These are phyloP conservation scores for Urocyon cinereoargenteus DNA, from an alignment of 2,797 vertebrate genomes.

Conservation along the genomic window DNA sequence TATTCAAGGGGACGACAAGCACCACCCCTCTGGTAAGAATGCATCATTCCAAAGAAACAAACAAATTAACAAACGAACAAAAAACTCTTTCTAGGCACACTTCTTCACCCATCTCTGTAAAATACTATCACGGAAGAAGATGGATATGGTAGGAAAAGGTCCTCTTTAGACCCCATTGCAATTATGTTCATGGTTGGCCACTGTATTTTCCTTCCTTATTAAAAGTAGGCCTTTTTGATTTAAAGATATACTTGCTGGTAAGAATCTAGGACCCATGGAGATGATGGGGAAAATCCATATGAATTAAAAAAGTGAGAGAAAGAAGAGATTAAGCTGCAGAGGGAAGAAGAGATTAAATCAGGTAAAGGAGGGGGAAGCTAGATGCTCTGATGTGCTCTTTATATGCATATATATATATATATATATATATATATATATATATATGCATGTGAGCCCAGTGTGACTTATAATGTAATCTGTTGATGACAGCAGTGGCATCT, in stretches of 20 bases:
- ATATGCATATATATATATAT: not conserved
- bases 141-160: not conserved
- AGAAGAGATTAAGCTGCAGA: not conserved
- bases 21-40: constrained; percentile 59
- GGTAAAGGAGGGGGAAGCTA: not conserved
- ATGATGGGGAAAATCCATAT: constrained; percentile 48
- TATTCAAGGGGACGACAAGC: constrained; percentile 7
- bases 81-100: not conserved
- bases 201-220: not conserved
- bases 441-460: accelerated
- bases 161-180: not conserved
- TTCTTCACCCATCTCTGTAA: constrained; percentile 16
- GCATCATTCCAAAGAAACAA: constrained; percentile 29
- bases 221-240: constrained; percentile 39
- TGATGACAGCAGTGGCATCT: not conserved
- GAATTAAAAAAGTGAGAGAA: constrained; percentile 35
- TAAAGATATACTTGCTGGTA: not conserved
- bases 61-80: not conserved
- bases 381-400: not conserved
- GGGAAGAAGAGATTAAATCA: not conserved
- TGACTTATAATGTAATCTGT: not conserved
- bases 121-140: constrained; percentile 48
- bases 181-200: not conserved
- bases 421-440: not conserved
- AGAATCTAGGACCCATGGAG: not conserved